Evolutionary conservation across 1,140 invertebrate species (phyloP).

Genomic region (Brachionus paranguensis): DNA sequence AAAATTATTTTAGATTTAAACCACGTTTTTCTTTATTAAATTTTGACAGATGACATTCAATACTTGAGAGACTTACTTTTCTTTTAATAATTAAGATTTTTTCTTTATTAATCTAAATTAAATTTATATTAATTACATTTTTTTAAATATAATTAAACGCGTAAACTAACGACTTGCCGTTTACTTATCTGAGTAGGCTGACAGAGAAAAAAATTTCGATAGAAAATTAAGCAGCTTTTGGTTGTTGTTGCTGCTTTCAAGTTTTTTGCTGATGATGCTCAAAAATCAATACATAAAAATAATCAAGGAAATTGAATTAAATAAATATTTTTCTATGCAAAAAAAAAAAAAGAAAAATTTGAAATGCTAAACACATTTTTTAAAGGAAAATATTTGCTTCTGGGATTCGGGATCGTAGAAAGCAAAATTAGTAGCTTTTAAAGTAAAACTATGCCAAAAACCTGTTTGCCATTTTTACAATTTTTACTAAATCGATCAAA

Average conservation of each 20-base stretch:
- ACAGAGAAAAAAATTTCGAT: too few relatives aligned
- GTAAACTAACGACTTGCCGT: background rate
- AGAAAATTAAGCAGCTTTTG: background rate
- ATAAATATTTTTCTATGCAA: background rate
- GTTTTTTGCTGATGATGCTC: background rate
- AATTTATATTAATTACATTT: background rate
- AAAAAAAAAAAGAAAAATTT: background rate
- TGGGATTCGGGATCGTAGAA: background rate
- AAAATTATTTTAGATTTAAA: background rate
- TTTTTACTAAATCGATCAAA: background rate
- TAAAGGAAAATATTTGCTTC: background rate
- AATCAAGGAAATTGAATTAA: constrained; percentile 21
- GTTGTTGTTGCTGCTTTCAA: background rate
- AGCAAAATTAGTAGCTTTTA: background rate
- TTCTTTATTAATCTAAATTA: background rate
- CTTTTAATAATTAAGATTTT: background rate
- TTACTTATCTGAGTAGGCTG: background rate
- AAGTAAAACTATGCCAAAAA: background rate
- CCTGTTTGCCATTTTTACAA: background rate
- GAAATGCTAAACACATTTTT: background rate
- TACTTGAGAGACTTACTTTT: background rate
- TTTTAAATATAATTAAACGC: background rate
- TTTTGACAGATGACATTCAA: background rate
- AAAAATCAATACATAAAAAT: background rate
- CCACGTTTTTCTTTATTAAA: background rate